Percentiles rank a stretch among this genome's conserved stretches.
Evolutionary conservation across 2,888 invertebrate species (phyloP).

Genomic region (Standfussiana lucernea): DNA sequence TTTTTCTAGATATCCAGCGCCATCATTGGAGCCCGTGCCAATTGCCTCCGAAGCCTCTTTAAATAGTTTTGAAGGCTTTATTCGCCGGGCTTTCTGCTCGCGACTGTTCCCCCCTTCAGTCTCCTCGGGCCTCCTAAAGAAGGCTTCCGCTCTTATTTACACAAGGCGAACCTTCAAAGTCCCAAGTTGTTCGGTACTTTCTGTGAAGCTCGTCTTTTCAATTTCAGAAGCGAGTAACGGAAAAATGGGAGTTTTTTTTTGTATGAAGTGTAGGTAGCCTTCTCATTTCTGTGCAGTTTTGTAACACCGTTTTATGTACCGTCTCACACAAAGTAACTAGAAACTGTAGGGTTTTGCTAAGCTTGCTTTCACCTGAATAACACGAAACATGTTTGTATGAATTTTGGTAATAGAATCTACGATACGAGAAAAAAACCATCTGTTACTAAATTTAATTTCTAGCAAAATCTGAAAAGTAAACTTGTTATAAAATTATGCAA

Average conservation of each 20-base stretch:
- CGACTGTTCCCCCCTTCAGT: constrained; percentile 71
- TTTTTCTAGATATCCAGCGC: constrained; percentile 54
- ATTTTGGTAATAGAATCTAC: not conserved
- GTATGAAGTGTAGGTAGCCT: constrained; percentile 29
- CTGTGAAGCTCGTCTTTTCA: constrained; percentile 72
- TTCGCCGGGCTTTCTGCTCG: constrained; percentile 76
- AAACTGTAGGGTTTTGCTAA: not conserved
- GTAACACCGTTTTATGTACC: constrained; percentile 2
- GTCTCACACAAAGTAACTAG: not conserved
- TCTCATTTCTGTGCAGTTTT: constrained; percentile 19
- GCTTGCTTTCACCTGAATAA: not conserved
- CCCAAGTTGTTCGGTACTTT: constrained; percentile 79
- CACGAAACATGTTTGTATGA: not conserved
- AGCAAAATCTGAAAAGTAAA: not conserved
- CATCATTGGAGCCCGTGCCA: constrained; percentile 72
- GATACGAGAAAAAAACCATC: not conserved
- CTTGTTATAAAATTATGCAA: not conserved
- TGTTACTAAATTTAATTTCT: not conserved
- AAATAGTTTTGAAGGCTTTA: constrained; percentile 87
- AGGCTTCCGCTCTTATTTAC: constrained; percentile 84
- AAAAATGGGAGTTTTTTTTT: constrained; percentile 61
- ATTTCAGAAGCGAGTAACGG: constrained; percentile 72
- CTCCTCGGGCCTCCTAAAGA: constrained; percentile 66
- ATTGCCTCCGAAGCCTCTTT: constrained; percentile 85
- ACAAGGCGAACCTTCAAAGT: constrained; percentile 83